Evolutionary conservation across 2,888 invertebrate species (phyloP), one percentile per base, ranked within the genome.

Genomic region (Hyalella azteca): DNA sequence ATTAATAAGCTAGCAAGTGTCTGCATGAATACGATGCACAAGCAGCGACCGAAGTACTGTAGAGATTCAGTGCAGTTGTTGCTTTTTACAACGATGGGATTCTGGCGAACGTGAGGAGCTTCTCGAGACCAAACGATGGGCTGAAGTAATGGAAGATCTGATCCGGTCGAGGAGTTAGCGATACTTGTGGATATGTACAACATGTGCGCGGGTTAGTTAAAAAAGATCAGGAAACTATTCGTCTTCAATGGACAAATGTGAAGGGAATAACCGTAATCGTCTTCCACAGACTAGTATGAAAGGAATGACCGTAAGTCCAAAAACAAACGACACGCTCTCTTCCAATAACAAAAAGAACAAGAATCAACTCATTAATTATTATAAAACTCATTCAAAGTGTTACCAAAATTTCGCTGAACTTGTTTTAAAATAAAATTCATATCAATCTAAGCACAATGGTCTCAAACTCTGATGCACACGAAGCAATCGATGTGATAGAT

Each of bases 271-370:
- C n/a, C n/a, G n/a, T n/a, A n/a, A n/a, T n/a, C n/a, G n/a, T n/a
- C n/a, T n/a, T n/a, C n/a, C n/a, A n/a, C n/a, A n/a, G n/a, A n/a
- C n/a, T n/a, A n/a, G n/a, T n/a, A n/a, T n/a, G n/a, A n/a, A n/a
- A n/a, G n/a, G n/a, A n/a, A n/a, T n/a, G n/a, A n/a, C n/a, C n/a
- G n/a, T n/a, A n/a, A n/a, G n/a, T 54, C 29, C 1, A 26, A 54
- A 54, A n/a, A 9, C 3, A 22, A 22, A 26, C 13, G 29, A 29
- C 54, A 1, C 19, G 32, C 19, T 19, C 3, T 66, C 66, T 36
- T 66, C 66, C 66, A 66, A 36, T 29, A 11, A 36, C 66, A 66
- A 66, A 66, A 36, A 66, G 66, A 66, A 66, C 66, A 66, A 66
- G 39, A 29, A 54, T 26, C 66, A 66, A 66, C 19, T 66, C 66